These are phyloP conservation scores for Ammodramus savannarum DNA, from an alignment of 2,113 vertebrate genomes.

Conservation along the genomic window DNA sequence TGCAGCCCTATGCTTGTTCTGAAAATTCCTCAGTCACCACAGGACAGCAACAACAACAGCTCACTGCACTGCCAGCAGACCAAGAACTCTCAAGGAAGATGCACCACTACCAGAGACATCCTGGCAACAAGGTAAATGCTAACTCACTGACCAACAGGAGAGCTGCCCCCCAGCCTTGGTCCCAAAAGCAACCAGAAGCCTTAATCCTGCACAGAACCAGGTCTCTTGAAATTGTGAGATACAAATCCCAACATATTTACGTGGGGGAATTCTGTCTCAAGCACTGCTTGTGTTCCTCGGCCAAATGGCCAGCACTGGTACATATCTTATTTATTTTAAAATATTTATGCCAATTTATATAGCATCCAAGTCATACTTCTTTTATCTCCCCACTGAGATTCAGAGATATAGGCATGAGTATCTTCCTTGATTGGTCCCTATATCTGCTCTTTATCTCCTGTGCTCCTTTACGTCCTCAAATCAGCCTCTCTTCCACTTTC, in stretches of 20 bases:
- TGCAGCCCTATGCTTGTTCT: neutral
- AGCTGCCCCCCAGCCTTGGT: neutral
- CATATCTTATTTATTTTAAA: neutral
- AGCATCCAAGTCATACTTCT: neutral
- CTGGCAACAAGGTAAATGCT: neutral
- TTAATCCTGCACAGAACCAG: neutral
- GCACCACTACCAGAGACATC: rapidly evolving
- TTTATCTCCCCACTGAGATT: neutral
- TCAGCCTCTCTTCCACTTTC: neutral
- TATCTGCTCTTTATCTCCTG: neutral
- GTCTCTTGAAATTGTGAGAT: neutral
- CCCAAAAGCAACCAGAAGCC: neutral
- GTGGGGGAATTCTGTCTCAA: neutral
- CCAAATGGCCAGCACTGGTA: neutral
- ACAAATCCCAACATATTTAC: neutral
- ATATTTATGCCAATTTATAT: neutral
- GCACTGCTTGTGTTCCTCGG: neutral
- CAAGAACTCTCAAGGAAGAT: neutral
- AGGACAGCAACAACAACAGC: neutral
- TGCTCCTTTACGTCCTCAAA: neutral
- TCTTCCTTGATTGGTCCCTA: neutral
- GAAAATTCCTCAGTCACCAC: neutral
- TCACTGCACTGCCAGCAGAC: neutral
- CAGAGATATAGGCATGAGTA: rapidly evolving
- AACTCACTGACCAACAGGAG: neutral